Evolutionary conservation across 2,888 invertebrate genomes (phyloP).

Genomic region (Philereme vetulata): DNA sequence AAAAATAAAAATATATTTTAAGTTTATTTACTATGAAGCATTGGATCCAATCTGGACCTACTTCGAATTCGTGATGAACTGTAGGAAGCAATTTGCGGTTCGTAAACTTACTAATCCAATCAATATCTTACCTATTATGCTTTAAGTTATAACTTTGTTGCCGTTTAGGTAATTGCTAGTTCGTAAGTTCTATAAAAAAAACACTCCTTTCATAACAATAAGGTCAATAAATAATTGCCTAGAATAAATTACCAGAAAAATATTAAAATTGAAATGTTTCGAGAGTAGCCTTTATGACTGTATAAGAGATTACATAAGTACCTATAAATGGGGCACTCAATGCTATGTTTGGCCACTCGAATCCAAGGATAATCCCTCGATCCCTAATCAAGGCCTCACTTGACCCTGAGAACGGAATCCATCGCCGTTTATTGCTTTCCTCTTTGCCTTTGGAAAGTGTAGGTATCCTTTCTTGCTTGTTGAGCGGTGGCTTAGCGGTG

Average conservation of each 20-base stretch:
- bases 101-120: slow-evolving; percentile 2
- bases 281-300: slow-evolving; percentile 17
- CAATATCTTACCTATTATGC: slow-evolving; percentile 4
- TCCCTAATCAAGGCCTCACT: slow-evolving; percentile 42
- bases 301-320: slow-evolving; percentile 31
- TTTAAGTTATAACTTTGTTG: neutral
- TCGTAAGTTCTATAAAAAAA: neutral
- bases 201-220: neutral
- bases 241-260: slow-evolving; percentile 26
- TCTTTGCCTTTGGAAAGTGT: slow-evolving; percentile 27
- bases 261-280: slow-evolving; percentile 31
- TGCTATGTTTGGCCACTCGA: slow-evolving; percentile 39
- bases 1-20: neutral
- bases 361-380: slow-evolving; percentile 38
- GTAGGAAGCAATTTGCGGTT: neutral
- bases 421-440: slow-evolving; percentile 38
- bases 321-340: slow-evolving; percentile 31
- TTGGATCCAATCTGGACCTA: neutral
- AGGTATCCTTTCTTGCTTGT: slow-evolving; percentile 18
- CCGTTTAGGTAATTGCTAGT: neutral
- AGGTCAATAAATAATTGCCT: slow-evolving; percentile 10
- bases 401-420: slow-evolving; percentile 37
- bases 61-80: neutral
- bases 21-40: neutral
- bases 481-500: slow-evolving; percentile 23